phyloP scores from a whole-genome alignment of 1,140 invertebrate species.

The Venturia canescens region DNA sequence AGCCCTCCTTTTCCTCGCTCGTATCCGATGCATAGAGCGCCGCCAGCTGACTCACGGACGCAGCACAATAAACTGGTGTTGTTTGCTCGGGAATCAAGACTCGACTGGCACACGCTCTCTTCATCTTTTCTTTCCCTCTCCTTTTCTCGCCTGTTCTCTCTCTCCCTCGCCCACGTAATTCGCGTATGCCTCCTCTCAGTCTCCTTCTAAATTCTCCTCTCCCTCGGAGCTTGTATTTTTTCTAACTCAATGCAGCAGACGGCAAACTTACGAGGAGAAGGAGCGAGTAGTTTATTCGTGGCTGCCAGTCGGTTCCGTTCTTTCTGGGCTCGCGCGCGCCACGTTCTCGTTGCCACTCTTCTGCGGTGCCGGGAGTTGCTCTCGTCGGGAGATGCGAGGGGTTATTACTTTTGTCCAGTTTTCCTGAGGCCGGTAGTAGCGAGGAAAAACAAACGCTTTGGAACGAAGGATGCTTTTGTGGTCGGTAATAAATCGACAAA shows the following conservation, averaged over 20 bases:
- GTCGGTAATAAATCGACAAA: conserved; percentile 28
- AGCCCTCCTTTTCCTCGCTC: not conserved
- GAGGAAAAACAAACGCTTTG: not conserved
- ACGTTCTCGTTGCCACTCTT: conserved; percentile 49
- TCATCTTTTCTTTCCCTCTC: conserved; percentile 29
- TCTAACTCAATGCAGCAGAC: conserved; percentile 44
- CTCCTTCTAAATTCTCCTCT: not conserved
- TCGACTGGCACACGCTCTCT: conserved; percentile 50
- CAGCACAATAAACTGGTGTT: conserved; percentile 26
- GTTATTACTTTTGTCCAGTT: not conserved
- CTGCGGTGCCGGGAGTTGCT: conserved; percentile 40
- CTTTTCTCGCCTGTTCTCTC: conserved; percentile 28
- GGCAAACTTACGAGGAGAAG: not conserved
- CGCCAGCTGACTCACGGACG: conserved; percentile 46
- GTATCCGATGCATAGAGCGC: conserved; percentile 29
- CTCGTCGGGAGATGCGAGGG: conserved; percentile 9
- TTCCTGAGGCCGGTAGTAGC: not conserved
- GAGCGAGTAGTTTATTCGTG: conserved; percentile 47
- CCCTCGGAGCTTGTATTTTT: conserved; percentile 40
- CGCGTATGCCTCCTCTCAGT: conserved; percentile 37
- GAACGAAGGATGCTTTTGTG: too few relatives aligned
- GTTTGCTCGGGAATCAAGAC: conserved; percentile 53
- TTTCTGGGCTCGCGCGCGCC: conserved; percentile 59
- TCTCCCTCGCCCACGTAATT: conserved; percentile 37
- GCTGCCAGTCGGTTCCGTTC: conserved; percentile 60